Evolutionary conservation across 2,113 vertebrate species (phyloP).

Genomic region (Hippocampus abdominalis): DNA sequence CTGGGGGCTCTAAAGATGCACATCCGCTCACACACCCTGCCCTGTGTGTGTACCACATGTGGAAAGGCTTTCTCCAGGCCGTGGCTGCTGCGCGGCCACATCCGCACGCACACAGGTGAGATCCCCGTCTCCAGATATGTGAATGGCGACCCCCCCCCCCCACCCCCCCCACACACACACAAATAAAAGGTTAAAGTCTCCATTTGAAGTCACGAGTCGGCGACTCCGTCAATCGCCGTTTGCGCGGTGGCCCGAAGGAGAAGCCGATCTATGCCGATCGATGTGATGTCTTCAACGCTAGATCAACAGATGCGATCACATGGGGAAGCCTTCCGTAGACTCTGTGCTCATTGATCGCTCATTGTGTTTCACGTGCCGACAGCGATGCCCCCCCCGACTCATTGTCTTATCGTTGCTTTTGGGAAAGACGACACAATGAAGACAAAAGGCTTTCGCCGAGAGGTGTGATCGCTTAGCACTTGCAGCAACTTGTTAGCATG

Average conservation of each 20-base stretch:
- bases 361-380: conserved; percentile 54
- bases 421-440: conserved; percentile 31
- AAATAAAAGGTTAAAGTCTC: conserved; percentile 4
- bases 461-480: conserved; percentile 45
- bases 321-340: conserved; percentile 41
- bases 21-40: conserved; percentile 91
- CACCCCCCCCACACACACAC: no score
- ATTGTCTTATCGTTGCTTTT: conserved; percentile 57
- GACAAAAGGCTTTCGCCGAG: conserved; percentile 41
- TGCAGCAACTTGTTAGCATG: conserved; percentile 57
- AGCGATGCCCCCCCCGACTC: conserved; percentile 49
- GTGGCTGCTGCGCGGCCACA: conserved; percentile 92
- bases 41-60: conserved; percentile 88
- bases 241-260: conserved; percentile 11
- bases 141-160: no score
- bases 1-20: conserved; percentile 95
- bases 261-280: conserved; percentile 28
- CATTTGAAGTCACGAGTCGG: conserved; percentile 29
- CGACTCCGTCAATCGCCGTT: conserved; percentile 3
- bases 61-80: conserved; percentile 93
- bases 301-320: conserved; percentile 45
- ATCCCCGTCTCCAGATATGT: not conserved
- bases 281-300: conserved; percentile 34
- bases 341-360: conserved; percentile 62
- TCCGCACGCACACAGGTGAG: conserved; percentile 90